Conservation (phyloP, 2,888 invertebrate genomes). For the Apodemia duryi region DNA sequence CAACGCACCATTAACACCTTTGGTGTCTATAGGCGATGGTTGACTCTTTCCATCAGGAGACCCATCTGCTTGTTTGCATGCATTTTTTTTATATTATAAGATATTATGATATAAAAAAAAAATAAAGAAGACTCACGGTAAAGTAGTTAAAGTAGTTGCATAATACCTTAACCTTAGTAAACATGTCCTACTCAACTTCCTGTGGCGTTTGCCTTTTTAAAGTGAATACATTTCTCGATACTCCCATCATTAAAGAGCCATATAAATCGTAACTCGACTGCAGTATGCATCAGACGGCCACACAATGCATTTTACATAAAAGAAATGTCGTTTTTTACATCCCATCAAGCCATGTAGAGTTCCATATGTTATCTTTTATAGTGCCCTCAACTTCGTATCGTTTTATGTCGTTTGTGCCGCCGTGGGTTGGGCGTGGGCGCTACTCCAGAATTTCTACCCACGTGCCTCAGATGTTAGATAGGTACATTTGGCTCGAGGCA, state of each 20-base stretch:
- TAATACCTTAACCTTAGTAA: conserved; percentile 12
- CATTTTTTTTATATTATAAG: too few species aligned
- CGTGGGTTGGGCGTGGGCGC: conserved; percentile 58
- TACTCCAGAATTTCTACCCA: conserved; percentile 61
- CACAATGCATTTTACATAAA: conserved; percentile 61
- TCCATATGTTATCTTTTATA: conserved; percentile 64
- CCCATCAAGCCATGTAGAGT: conserved; percentile 25
- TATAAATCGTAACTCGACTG: conserved; percentile 31
- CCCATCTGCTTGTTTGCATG: too few species aligned
- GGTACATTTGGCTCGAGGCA: conserved; percentile 53
- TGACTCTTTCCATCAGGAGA: too few species aligned
- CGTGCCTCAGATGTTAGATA: conserved; percentile 67
- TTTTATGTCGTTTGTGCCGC: conserved; percentile 45
- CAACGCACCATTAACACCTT: too few species aligned
- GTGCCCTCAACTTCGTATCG: conserved; percentile 56
- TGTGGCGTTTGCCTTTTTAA: conserved; percentile 17
- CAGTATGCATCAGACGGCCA: conserved; percentile 35
- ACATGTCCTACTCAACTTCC: conserved; percentile 18
- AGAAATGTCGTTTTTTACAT: conserved; percentile 48
- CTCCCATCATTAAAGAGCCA: conserved; percentile 27
- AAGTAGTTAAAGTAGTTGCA: not conserved
- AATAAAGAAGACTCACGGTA: not conserved
- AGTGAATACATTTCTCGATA: conserved; percentile 17
- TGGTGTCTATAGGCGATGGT: too few species aligned
- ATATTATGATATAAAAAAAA: too few species aligned